phyloP scores from a whole-genome alignment of 2,797 vertebrate genomes.

The Distichodus sexfasciatus region DNA sequence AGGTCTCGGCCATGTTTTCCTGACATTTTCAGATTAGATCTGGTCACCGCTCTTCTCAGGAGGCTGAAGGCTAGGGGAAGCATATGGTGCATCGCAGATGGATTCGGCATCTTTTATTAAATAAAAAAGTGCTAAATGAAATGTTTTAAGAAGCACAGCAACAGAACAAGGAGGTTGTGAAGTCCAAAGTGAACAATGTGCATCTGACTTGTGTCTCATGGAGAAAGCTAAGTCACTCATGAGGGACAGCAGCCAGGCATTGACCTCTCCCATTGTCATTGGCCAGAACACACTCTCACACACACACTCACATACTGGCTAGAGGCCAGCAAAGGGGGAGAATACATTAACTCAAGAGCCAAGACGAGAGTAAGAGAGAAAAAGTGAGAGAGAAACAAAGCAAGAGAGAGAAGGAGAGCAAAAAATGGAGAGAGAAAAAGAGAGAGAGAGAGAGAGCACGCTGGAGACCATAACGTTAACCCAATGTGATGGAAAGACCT shows the following conservation, averaged over 20 bases:
- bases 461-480: constrained; percentile 25
- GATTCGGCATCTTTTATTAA: too few relatives aligned
- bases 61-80: too few relatives aligned
- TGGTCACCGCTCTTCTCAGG: too few relatives aligned
- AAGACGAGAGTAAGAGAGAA: constrained; percentile 4
- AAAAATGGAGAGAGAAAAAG: constrained; percentile 5
- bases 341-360: constrained; percentile 29
- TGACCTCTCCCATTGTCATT: constrained; percentile 33
- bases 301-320: background rate
- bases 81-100: too few relatives aligned
- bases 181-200: too few relatives aligned
- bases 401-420: background rate
- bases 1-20: background rate
- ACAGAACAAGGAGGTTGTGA: too few relatives aligned
- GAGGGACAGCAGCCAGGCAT: constrained; percentile 15
- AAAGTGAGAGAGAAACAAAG: background rate
- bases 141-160: too few relatives aligned
- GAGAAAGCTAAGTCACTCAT: constrained; percentile 12
- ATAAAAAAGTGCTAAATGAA: too few relatives aligned
- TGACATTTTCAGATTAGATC: background rate
- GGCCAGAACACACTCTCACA: constrained; percentile 11
- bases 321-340: constrained; percentile 20
- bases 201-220: constrained; percentile 2
- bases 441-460: constrained; percentile 1
- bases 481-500: constrained; percentile 34